These are phyloP conservation scores for Meleagris gallopavo DNA, from an alignment of 2,113 vertebrate genomes.

Conservation along the genomic window DNA sequence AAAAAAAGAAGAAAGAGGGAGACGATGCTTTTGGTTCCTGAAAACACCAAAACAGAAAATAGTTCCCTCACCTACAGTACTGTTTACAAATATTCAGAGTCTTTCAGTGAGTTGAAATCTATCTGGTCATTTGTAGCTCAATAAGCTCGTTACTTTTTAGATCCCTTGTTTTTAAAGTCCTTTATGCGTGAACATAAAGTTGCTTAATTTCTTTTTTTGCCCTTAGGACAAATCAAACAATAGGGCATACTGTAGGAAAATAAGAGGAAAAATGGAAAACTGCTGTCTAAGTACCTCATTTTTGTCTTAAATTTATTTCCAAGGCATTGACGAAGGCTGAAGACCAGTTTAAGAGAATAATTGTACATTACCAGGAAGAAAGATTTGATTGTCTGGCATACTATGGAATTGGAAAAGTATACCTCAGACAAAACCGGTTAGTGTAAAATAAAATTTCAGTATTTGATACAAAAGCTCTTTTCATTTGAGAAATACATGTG, in stretches of 20 bases:
- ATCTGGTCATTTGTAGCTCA: neutral
- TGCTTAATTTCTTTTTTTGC: neutral
- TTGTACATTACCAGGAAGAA: slow-evolving; percentile 78
- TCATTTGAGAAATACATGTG: rapidly evolving
- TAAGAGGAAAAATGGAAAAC: neutral
- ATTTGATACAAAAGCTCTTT: neutral
- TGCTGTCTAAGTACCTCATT: neutral
- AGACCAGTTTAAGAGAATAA: slow-evolving; percentile 84
- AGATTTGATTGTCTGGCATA: slow-evolving; percentile 87
- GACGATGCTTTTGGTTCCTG: neutral
- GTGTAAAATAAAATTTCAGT: neutral
- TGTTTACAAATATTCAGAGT: neutral
- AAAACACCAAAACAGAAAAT: neutral
- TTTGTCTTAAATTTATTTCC: neutral
- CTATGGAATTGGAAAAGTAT: slow-evolving; percentile 87
- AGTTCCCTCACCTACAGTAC: neutral
- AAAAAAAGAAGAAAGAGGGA: neutral
- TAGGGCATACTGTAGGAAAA: neutral
- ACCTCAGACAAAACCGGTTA: slow-evolving; percentile 91
- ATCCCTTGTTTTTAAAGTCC: neutral
- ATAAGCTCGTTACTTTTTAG: neutral
- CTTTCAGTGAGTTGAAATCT: neutral
- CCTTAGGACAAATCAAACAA: neutral
- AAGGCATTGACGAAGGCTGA: slow-evolving; percentile 89
- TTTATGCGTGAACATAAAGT: neutral